phyloP scores from a whole-genome alignment of 2,888 invertebrate species.

The Pogonocherus hispidulus region DNA sequence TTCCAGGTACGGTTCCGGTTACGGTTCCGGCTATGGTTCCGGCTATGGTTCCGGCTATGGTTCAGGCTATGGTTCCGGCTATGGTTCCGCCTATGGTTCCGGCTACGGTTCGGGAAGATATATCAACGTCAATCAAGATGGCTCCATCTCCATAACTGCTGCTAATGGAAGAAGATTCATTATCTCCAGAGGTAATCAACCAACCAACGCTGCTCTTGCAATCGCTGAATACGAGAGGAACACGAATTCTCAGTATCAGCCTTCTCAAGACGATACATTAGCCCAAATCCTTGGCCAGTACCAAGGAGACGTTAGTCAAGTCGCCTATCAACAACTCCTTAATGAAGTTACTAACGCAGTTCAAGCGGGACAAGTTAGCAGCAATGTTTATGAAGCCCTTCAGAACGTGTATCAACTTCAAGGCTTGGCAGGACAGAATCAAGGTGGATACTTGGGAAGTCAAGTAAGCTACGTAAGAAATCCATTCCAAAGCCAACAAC shows the following conservation, averaged over 20 bases:
- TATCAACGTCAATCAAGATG: slow-evolving; percentile 50
- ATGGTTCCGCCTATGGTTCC: not conserved
- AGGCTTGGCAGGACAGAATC: not conserved
- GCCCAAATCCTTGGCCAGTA: slow-evolving; percentile 48
- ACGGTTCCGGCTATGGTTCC: too few relatives aligned
- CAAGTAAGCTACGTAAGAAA: not conserved
- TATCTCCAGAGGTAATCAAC: slow-evolving; percentile 48
- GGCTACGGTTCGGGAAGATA: slow-evolving; percentile 21
- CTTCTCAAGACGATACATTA: slow-evolving; percentile 43
- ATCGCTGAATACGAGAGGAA: slow-evolving; percentile 44
- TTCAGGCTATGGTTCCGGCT: too few relatives aligned
- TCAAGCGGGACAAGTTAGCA: slow-evolving; percentile 45
- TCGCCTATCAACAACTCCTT: slow-evolving; percentile 46
- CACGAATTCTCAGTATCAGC: slow-evolving; percentile 20
- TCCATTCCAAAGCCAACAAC: slow-evolving; percentile 1
- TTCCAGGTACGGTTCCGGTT: too few relatives aligned
- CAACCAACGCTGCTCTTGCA: slow-evolving; percentile 47
- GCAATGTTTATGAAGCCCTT: slow-evolving; percentile 41
- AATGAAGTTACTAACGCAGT: slow-evolving; percentile 44
- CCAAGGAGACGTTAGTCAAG: slow-evolving; percentile 47
- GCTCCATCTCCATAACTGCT: slow-evolving; percentile 48
- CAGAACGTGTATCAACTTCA: slow-evolving; percentile 28
- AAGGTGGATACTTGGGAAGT: not conserved
- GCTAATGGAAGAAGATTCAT: slow-evolving; percentile 45
- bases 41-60: not conserved